Conservation (phyloP, 2,797 vertebrate species). For the Rhincodon typus region DNA sequence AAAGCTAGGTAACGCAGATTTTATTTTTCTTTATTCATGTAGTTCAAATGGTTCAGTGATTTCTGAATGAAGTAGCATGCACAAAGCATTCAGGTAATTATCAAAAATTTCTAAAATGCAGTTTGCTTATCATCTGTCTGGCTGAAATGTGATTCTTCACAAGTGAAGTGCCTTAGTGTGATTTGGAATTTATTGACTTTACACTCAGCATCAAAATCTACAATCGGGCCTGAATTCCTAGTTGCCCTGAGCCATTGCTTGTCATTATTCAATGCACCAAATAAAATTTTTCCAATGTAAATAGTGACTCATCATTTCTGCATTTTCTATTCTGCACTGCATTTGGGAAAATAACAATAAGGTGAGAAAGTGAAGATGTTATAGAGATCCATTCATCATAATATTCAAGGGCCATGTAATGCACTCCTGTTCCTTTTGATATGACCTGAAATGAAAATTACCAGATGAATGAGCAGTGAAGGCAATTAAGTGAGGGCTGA, state of each 20-base stretch:
- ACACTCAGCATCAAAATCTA: not conserved
- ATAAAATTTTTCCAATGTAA: not conserved
- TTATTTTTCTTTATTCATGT: not conserved
- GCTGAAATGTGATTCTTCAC: not conserved
- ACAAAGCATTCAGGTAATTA: not conserved
- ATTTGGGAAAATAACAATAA: not conserved
- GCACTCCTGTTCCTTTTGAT: not conserved
- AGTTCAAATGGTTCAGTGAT: not conserved
- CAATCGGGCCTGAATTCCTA: not conserved
- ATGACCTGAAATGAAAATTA: not conserved
- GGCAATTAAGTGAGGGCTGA: not conserved
- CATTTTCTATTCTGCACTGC: not conserved
- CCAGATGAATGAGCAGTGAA: not conserved
- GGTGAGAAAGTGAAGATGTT: not conserved
- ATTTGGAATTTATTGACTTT: not conserved
- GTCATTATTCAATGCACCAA: not conserved
- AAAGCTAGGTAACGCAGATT: not conserved
- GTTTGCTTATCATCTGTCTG: not conserved
- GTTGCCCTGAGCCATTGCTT: not conserved
- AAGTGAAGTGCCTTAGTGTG: not conserved
- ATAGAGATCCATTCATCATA: not conserved
- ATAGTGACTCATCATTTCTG: not conserved
- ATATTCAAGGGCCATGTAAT: not conserved
- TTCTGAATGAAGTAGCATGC: not conserved
- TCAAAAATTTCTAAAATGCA: not conserved